Evolutionary conservation across 1,140 invertebrate genomes (phyloP).

Genomic region (Drosophila cardini): DNA sequence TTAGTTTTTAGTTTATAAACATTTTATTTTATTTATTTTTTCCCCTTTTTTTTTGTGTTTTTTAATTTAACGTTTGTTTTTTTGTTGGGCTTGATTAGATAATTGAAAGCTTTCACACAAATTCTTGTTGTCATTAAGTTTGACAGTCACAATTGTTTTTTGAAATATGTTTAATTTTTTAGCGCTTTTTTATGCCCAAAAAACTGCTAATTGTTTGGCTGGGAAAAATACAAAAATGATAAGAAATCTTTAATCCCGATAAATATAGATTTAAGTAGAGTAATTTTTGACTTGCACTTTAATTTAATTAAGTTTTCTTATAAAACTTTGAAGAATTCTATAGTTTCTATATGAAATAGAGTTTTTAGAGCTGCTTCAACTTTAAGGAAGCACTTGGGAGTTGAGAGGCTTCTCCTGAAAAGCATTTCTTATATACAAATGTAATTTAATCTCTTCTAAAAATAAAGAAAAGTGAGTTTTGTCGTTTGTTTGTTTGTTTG

Average conservation of each 20-base stretch:
- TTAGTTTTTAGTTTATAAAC: background rate
- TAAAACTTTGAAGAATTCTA: too few relatives aligned
- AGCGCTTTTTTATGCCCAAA: background rate
- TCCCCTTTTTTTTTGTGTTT: background rate
- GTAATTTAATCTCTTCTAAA: conserved; percentile 48
- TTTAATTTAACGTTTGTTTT: background rate
- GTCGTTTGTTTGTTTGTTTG: conserved; percentile 12
- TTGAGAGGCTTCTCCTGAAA: conserved; percentile 35
- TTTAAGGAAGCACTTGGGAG: conserved; percentile 54
- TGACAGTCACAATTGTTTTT: conserved; percentile 9
- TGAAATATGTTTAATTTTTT: conserved; percentile 30
- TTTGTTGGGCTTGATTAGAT: conserved; percentile 37
- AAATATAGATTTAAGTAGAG: too few relatives aligned
- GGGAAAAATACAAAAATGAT: too few relatives aligned
- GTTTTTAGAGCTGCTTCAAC: background rate
- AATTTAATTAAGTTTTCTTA: too few relatives aligned
- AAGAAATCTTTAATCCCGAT: too few relatives aligned
- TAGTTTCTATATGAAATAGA: too few relatives aligned
- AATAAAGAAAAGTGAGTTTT: conserved; percentile 1
- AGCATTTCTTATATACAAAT: conserved; percentile 3
- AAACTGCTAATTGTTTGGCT: conserved; percentile 26
- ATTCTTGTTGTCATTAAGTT: background rate
- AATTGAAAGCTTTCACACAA: conserved; percentile 26
- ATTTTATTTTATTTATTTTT: background rate
- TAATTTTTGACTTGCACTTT: too few relatives aligned